Conservation (phyloP, 2,888 invertebrate genomes). For the Clepsis dumicolana region DNA sequence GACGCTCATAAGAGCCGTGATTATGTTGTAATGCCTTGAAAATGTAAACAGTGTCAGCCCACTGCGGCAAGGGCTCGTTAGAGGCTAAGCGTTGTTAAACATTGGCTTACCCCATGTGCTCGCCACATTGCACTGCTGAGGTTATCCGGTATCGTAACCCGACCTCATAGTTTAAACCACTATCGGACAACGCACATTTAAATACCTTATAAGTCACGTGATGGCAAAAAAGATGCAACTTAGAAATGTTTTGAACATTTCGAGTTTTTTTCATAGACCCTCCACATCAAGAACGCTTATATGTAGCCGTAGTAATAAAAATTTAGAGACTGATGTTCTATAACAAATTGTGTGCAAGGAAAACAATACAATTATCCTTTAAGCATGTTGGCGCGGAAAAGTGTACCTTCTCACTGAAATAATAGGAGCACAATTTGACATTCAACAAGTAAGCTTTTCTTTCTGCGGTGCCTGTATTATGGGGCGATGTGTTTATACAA, state of each 20-base stretch:
- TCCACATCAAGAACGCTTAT: slow-evolving; percentile 13
- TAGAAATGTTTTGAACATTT: neutral
- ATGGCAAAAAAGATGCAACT: neutral
- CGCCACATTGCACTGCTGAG: slow-evolving; percentile 70
- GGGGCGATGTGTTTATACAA: slow-evolving; percentile 83
- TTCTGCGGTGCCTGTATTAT: slow-evolving; percentile 68
- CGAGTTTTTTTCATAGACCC: neutral
- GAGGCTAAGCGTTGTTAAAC: slow-evolving; percentile 54
- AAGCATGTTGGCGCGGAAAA: slow-evolving; percentile 45
- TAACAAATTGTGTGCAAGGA: slow-evolving; percentile 60
- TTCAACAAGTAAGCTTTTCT: slow-evolving; percentile 64
- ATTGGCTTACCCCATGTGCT: slow-evolving; percentile 68
- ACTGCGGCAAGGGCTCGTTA: slow-evolving; percentile 46
- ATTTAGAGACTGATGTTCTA: slow-evolving; percentile 51
- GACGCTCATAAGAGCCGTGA: slow-evolving; percentile 8
- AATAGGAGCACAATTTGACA: slow-evolving; percentile 57
- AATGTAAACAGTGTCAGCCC: slow-evolving; percentile 23
- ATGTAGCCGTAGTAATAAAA: slow-evolving; percentile 27
- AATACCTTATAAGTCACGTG: neutral
- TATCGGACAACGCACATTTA: slow-evolving; percentile 18
- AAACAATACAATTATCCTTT: slow-evolving; percentile 62
- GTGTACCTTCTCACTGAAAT: slow-evolving; percentile 48
- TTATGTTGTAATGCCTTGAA: slow-evolving; percentile 42
- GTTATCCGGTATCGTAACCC: slow-evolving; percentile 46
- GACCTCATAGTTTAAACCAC: slow-evolving; percentile 10